Percentiles rank a stretch among this genome's conserved stretches.
These are phyloP conservation scores for Opisthocomus hoazin DNA, from an alignment of 2,113 vertebrate genomes.

Conservation along the genomic window DNA sequence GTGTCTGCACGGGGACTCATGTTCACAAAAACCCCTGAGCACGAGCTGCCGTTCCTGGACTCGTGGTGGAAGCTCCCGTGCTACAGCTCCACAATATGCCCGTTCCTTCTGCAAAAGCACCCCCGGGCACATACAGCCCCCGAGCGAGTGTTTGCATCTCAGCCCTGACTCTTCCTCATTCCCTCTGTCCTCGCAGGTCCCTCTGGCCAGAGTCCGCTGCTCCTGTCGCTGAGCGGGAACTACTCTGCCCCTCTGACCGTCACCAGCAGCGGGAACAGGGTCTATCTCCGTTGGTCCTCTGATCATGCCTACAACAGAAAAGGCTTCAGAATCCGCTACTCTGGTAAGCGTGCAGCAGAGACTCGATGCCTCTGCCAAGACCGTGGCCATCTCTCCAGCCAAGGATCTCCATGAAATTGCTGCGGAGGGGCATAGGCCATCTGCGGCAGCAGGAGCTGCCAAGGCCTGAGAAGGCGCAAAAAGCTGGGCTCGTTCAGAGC, in stretches of 20 bases:
- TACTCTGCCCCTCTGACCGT: conserved; percentile 90
- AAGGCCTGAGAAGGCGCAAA: fast-evolving
- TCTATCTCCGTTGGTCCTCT: conserved; percentile 96
- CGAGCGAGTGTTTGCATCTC: fast-evolving
- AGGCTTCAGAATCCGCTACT: conserved; percentile 95
- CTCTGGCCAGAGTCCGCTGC: conserved; percentile 89
- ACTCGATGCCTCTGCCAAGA: background rate
- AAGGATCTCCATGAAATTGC: background rate
- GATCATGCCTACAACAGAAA: conserved; percentile 94
- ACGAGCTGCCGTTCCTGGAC: background rate
- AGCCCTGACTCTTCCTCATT: background rate
- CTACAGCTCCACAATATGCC: fast-evolving
- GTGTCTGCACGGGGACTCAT: background rate
- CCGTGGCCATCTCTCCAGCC: background rate
- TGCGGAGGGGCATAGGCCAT: background rate
- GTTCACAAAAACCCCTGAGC: background rate
- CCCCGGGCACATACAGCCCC: fast-evolving
- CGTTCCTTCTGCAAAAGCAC: background rate
- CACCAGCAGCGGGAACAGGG: conserved; percentile 87
- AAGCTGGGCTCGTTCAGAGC: fast-evolving
- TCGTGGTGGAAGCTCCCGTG: fast-evolving
- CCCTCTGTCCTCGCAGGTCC: conserved; percentile 71
- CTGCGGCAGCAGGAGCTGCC: background rate
- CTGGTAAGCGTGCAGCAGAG: conserved; percentile 72
- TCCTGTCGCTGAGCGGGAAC: conserved; percentile 94